These are phyloP conservation scores for Brachylomia viminalis DNA, from an alignment of 2,888 invertebrate genomes.

Conservation along the genomic window DNA sequence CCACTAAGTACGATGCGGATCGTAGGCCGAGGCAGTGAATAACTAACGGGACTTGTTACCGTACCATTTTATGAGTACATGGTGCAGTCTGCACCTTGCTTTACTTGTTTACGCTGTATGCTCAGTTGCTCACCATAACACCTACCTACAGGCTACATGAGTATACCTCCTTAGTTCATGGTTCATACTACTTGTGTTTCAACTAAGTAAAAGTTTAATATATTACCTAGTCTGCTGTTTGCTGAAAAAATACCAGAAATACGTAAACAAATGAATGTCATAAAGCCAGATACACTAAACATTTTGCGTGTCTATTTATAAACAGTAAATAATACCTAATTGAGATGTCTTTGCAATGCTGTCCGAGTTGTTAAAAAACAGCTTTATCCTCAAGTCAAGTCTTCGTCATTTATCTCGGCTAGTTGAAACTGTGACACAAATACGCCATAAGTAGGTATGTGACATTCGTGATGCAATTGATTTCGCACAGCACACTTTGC, in stretches of 20 bases:
- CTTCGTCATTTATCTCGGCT: slow-evolving; percentile 15
- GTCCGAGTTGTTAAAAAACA: slow-evolving; percentile 11
- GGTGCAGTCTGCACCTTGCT: neutral
- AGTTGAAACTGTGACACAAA: slow-evolving; percentile 35
- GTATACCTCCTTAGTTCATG: neutral
- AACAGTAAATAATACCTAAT: neutral
- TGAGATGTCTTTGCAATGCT: neutral
- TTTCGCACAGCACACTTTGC: slow-evolving; percentile 18
- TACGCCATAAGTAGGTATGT: slow-evolving; percentile 18
- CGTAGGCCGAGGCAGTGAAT: slow-evolving; percentile 23
- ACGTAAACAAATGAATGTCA: slow-evolving; percentile 6
- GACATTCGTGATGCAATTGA: slow-evolving; percentile 46
- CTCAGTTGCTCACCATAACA: neutral
- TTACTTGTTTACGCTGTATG: neutral
- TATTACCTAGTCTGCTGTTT: neutral
- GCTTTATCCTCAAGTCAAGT: slow-evolving; percentile 14
- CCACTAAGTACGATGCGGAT: slow-evolving; percentile 19
- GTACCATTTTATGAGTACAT: slow-evolving; percentile 21
- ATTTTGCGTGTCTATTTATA: slow-evolving; percentile 3
- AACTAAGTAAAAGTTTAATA: neutral
- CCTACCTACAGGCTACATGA: neutral
- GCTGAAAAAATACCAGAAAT: neutral
- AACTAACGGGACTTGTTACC: slow-evolving; percentile 52
- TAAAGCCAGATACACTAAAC: neutral
- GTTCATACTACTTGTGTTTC: neutral